Percentiles rank a stretch among this genome's conserved stretches.
phyloP scores from a whole-genome alignment of 2,113 vertebrate species.

The Oenanthe melanoleuca region DNA sequence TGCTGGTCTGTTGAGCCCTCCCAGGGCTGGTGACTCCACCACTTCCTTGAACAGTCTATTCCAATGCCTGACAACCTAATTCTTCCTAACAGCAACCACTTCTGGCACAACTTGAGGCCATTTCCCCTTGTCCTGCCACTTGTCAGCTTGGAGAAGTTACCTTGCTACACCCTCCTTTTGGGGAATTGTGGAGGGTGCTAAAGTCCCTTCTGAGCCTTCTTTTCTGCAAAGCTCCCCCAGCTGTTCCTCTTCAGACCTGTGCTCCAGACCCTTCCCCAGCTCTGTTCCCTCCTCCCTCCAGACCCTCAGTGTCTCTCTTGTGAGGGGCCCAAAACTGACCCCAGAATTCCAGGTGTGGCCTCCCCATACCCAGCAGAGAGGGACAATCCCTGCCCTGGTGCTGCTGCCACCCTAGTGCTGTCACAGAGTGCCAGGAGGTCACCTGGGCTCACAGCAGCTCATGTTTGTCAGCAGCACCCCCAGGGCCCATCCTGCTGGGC shows the following conservation, averaged over 20 bases:
- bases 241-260: not conserved
- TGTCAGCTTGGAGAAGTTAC: not conserved
- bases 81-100: not conserved
- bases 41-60: not conserved
- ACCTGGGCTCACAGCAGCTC: accelerated
- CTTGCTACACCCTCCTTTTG: no score
- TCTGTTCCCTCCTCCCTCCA: not conserved
- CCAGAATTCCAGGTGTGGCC: not conserved
- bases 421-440: not conserved
- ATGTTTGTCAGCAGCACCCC: accelerated
- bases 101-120: not conserved
- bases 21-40: not conserved
- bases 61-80: no score
- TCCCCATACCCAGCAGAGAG: not conserved
- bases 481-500: not conserved
- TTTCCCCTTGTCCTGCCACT: not conserved
- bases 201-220: not conserved
- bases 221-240: not conserved
- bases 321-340: not conserved
- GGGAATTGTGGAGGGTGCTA: not conserved
- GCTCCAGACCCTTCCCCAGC: not conserved
- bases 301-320: not conserved
- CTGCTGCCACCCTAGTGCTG: not conserved
- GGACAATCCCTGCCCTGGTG: not conserved
- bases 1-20: not conserved